Evolutionary conservation across 2,797 vertebrate species (phyloP), one percentile per base, ranked within the genome.

Genomic region (Manis javanica): DNA sequence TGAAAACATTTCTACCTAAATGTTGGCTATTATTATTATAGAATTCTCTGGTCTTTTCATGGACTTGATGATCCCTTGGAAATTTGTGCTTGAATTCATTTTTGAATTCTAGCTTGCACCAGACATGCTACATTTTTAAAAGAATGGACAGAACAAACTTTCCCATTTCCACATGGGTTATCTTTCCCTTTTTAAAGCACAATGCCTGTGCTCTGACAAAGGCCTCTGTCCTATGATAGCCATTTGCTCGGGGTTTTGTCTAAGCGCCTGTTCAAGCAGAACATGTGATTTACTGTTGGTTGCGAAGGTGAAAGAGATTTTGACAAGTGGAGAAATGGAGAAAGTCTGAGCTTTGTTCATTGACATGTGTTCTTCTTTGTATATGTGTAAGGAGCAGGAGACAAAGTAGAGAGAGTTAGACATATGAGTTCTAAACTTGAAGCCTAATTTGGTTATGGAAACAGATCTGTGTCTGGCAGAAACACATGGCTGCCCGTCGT

Each of bases 321-420:
- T 98, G 97, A 97, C 97, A 98, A 97, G 97, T 94, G 91, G 96
- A 98, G 94, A 98, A 97, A 97, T 95, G 97, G 95, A 96, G 93
- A 92, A 97, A 96, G 95, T 95, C 96, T 88, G 94, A 90, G 93
- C 91, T 96, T 95, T 97, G 96, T 97, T 97, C 95, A 97, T 97
- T 97, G 95, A 91, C 96, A 97, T 82, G 82, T 94, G 55, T 11
- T 92, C 71, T 31, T 87, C 91, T 97, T 97, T 97, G 96, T 97
- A 90, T 81, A 55, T 42, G 39, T 61, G 37, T 55, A 66, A 16
- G 51, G 93, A 66, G 83, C 0, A 63, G 78, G 91, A 92, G 88
- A 81, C 69, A 78, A 64, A 74, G 63, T n/a, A 21, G 88, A 85
- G 74, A 51, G 87, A 74, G 69, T 29, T 90, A 64, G 93, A 95